Percentiles rank a stretch among this genome's conserved stretches.
Evolutionary conservation across 2,797 vertebrate genomes (phyloP).

Genomic region (Takifugu ocellatus): DNA sequence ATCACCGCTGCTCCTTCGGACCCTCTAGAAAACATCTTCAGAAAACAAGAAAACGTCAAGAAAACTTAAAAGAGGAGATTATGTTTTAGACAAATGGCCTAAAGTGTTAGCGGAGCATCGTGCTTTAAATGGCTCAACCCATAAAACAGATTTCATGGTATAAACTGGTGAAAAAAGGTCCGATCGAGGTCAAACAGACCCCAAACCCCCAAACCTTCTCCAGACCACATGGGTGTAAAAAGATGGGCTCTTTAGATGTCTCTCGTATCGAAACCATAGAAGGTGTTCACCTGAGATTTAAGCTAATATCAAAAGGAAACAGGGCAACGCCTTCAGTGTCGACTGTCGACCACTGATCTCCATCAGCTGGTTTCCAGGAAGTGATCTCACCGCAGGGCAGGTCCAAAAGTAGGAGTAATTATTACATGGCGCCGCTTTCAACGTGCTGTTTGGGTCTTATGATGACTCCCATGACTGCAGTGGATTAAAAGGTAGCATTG

Average conservation of each 20-base stretch:
- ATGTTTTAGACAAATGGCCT: too few species aligned
- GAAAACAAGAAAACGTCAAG: too few species aligned
- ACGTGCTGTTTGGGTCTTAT: conserved; percentile 44
- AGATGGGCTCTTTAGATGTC: too few species aligned
- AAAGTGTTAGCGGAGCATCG: too few species aligned
- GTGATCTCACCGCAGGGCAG: conserved; percentile 39
- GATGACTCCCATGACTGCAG: conserved; percentile 60
- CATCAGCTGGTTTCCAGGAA: conserved; percentile 20
- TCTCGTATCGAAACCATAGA: conserved; percentile 12
- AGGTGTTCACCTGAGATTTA: neutral
- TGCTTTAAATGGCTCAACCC: too few species aligned
- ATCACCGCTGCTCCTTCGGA: too few species aligned
- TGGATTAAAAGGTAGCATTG: conserved; percentile 60
- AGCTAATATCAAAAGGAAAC: neutral
- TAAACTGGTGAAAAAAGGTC: too few species aligned
- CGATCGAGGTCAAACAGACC: too few species aligned
- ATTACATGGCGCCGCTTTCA: conserved; percentile 42
- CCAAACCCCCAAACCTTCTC: too few species aligned
- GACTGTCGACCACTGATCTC: neutral
- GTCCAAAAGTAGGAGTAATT: conserved; percentile 39
- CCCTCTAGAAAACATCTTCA: too few species aligned
- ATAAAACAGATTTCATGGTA: too few species aligned
- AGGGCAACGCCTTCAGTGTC: neutral
- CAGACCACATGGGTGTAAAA: neutral
- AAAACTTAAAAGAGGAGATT: too few species aligned